A percentile compares a stretch with the other conserved stretches of the same genome.
phyloP scores from a whole-genome alignment of 2,797 vertebrate genomes.

The Acropternis orthonyx region DNA sequence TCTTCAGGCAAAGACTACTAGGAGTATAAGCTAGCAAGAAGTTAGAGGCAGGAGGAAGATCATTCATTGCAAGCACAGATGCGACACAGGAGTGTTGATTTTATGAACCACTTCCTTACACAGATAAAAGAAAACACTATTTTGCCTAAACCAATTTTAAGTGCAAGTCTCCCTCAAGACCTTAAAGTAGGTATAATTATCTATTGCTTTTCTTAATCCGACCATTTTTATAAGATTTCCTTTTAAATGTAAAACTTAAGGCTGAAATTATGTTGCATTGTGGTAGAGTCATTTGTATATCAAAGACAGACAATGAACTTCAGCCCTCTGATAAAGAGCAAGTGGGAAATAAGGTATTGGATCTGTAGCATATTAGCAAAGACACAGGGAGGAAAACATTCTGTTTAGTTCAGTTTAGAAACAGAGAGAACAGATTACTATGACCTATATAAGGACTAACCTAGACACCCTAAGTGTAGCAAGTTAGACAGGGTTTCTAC shows the following conservation, averaged over 20 bases:
- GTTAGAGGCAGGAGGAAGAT: neutral
- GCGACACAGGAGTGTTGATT: neutral
- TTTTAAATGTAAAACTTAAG: neutral
- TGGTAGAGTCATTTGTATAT: neutral
- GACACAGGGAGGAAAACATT: neutral
- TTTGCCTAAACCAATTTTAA: neutral
- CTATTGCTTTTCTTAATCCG: neutral
- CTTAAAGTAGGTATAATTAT: neutral
- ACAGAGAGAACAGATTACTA: neutral
- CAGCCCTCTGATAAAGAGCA: neutral
- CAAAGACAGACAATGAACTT: neutral
- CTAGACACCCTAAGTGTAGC: neutral
- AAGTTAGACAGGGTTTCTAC: neutral
- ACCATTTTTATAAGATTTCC: neutral
- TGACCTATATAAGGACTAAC: neutral
- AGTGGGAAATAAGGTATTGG: neutral
- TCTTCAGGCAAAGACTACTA: neutral
- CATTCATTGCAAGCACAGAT: neutral
- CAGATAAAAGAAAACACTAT: neutral
- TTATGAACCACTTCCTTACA: neutral
- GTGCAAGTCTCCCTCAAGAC: neutral
- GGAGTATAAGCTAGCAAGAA: neutral
- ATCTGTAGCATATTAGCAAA: neutral
- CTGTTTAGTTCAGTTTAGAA: neutral
- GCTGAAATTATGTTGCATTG: neutral